Conservation (phyloP, 2,888 invertebrate genomes). For the Ceratothoa steindachneri region DNA sequence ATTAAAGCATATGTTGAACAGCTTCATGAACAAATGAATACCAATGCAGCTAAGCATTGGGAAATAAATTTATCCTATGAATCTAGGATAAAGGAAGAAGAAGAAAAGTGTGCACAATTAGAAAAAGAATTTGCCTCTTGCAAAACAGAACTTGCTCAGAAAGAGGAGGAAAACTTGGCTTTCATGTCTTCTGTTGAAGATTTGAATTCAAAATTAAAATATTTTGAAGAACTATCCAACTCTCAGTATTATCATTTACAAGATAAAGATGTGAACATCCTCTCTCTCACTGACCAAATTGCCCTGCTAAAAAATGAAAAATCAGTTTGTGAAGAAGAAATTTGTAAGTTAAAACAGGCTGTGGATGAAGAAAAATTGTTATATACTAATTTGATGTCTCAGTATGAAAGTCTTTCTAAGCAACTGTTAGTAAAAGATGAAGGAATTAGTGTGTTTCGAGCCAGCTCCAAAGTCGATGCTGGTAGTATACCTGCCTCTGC, state of each 20-base stretch:
- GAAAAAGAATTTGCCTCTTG: not conserved
- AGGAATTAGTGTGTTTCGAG: constrained; percentile 20
- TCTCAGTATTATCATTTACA: not conserved
- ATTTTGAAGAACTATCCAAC: not conserved
- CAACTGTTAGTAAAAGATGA: constrained; percentile 19
- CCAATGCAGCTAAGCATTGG: no score
- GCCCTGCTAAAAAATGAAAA: not conserved
- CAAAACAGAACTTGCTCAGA: not conserved
- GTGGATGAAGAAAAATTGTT: not conserved
- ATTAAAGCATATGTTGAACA: not conserved
- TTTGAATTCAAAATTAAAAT: not conserved
- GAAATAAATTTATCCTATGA: not conserved
- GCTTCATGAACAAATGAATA: not conserved
- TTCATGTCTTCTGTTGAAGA: not conserved
- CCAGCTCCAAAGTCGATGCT: not conserved
- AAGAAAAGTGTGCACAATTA: not conserved
- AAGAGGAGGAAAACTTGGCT: not conserved
- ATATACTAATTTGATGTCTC: not conserved
- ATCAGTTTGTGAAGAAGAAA: not conserved
- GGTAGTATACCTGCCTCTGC: not conserved
- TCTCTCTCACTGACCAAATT: not conserved
- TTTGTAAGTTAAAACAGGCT: not conserved
- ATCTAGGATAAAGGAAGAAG: not conserved
- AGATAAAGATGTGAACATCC: not conserved
- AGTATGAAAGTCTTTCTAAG: constrained; percentile 9